These are phyloP conservation scores for Caenorhabditis zanzibari DNA, from an alignment of 2,888 invertebrate genomes.

Conservation along the genomic window DNA sequence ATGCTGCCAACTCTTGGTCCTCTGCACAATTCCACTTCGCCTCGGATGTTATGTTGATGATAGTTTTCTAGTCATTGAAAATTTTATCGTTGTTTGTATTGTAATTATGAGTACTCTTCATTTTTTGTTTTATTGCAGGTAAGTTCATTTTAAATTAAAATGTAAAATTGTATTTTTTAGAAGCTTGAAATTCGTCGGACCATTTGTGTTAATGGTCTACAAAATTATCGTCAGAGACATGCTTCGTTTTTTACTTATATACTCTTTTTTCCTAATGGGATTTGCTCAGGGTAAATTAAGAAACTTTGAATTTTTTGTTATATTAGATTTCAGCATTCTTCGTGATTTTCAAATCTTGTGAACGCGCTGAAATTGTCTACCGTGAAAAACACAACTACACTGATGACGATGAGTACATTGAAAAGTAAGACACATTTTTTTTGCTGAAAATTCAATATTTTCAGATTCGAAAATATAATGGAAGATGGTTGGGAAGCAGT, in stretches of 20 bases:
- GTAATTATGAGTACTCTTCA: constrained; percentile 76
- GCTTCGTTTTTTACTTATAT: constrained; percentile 95
- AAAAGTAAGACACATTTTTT: constrained; percentile 47
- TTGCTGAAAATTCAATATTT: background rate
- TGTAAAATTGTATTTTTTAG: constrained; percentile 86
- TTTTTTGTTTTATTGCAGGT: constrained; percentile 78
- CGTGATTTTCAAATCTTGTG: constrained; percentile 91
- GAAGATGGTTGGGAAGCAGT: constrained; percentile 86
- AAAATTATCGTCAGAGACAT: constrained; percentile 98
- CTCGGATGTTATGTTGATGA: constrained; percentile 84
- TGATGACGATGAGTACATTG: constrained; percentile 62
- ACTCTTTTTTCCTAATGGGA: constrained; percentile 95
- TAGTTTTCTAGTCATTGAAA: constrained; percentile 72
- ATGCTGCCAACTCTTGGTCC: constrained; percentile 92
- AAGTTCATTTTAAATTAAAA: background rate
- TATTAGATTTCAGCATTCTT: too few species aligned
- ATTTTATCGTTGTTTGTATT: constrained; percentile 73
- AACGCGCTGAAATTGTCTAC: constrained; percentile 69
- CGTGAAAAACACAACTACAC: constrained; percentile 47
- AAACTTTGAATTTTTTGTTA: constrained; percentile 32
- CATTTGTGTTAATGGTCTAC: constrained; percentile 99
- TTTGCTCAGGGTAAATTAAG: constrained; percentile 90
- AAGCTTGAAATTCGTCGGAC: constrained; percentile 97
- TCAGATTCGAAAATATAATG: constrained; percentile 76
- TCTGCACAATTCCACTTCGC: constrained; percentile 91